Evolutionary conservation across 2,113 vertebrate genomes (phyloP).

Genomic region (Anseranas semipalmata): DNA sequence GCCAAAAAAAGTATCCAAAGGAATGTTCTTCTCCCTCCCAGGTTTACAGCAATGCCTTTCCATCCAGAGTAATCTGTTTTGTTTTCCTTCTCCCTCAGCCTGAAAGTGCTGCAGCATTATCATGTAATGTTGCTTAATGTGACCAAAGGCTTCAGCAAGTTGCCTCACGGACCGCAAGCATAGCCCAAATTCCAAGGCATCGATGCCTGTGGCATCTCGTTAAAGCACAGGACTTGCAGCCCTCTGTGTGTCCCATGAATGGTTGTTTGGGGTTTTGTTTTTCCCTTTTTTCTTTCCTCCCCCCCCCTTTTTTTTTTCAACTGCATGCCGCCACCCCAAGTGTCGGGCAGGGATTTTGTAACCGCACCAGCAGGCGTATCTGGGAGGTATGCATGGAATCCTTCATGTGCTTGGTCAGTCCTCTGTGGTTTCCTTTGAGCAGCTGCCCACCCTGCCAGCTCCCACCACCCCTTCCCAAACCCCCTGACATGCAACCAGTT

Average conservation of each 20-base stretch:
- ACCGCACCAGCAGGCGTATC: neutral
- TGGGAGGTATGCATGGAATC: conserved; percentile 57
- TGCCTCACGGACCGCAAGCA: neutral
- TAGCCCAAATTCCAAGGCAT: conserved; percentile 49
- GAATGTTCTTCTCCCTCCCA: conserved; percentile 65
- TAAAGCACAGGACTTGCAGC: conserved; percentile 27
- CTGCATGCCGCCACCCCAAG: neutral
- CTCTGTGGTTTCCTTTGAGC: conserved; percentile 59
- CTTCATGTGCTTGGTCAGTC: conserved; percentile 28
- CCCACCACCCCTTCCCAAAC: conserved; percentile 26
- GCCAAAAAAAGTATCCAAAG: conserved; percentile 53
- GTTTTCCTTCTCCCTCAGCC: conserved; percentile 61
- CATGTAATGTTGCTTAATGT: conserved; percentile 58
- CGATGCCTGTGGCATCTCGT: neutral
- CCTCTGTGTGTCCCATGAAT: conserved; percentile 15
- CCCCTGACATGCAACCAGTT: neutral
- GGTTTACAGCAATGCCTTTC: conserved; percentile 66
- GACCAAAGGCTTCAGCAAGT: conserved; percentile 11
- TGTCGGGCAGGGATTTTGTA: conserved; percentile 49
- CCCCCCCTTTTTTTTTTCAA: neutral
- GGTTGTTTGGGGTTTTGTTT: neutral
- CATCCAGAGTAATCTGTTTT: conserved; percentile 68
- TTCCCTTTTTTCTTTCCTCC: neutral
- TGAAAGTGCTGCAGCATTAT: conserved; percentile 53
- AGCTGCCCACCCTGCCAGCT: conserved; percentile 35